Base-by-base conservation (phyloP, 1,140 invertebrate genomes). In the Octopus sinensis region DNA sequence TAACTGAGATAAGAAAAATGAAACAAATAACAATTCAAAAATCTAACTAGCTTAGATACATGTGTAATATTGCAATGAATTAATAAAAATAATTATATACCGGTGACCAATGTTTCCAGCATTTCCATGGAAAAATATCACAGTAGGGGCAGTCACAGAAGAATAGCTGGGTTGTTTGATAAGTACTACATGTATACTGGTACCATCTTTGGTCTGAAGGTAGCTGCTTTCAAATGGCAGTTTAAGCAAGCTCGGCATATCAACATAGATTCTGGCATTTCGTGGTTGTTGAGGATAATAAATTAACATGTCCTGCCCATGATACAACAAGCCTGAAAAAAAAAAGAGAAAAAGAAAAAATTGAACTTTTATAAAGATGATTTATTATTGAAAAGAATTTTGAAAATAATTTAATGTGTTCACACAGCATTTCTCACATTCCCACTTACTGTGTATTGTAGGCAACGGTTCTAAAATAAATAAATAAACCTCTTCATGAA, bases 51-150 rank as follows among this genome's bases (percentile, higher is more conserved):
- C 30, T 43, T 43, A 43, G 30, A 43, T 43, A 43, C 30, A 3
- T 43, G 30, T 43, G 30, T 43, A 43, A 43, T 43, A 43, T 43
- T 43, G 30, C 3, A 43, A 43, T 43, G 30, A 43, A 43, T 43
- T 43, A 43, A 43, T 43, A 43, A 43, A 43, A 43, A 43, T 43
- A 43, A 2, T 6, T 73, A 73, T 23, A 51, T 84, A 95, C 94
- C 95, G 94, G 89, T 98, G 96, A 0, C 96, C 97, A 92, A 98
- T 96, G 89, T 98, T 98, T 23, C 97, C 97, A 82, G 97, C 96
- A 94, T 98, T 98, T 9, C 97, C 97, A 92, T 98, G 97, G 78
- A 98, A 94, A 91, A 95, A 98, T 23, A 98, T 90, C 84, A 98
- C 91, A 3, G 96, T 97, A 3, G 95, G 95, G 77, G 92, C 93